phyloP scores from a whole-genome alignment of 2,797 vertebrate species.

The Paedocypris micromegethes region DNA sequence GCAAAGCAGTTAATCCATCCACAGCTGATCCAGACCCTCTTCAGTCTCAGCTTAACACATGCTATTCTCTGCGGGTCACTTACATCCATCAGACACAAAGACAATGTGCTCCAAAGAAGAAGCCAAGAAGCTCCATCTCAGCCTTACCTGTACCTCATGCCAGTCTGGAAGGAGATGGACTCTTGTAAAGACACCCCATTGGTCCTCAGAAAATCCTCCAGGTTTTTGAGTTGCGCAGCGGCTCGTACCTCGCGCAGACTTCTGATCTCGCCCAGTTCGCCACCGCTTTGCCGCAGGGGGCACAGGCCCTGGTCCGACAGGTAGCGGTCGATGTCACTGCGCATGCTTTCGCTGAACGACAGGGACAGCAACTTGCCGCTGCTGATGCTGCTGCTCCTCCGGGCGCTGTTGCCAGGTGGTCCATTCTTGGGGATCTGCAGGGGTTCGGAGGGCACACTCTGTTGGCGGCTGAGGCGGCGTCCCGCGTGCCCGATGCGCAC shows the following conservation, averaged over 20 bases:
- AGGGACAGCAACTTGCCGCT: slow-evolving; percentile 78
- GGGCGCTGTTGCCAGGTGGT: slow-evolving; percentile 52
- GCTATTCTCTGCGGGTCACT: slow-evolving; percentile 35
- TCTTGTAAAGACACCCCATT: slow-evolving; percentile 83
- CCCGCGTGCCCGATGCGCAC: slow-evolving; percentile 44
- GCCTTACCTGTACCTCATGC: slow-evolving; percentile 91
- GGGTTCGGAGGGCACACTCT: slow-evolving; percentile 55
- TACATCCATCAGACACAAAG: slow-evolving; percentile 9
- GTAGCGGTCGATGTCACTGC: slow-evolving; percentile 79
- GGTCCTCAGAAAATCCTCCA: slow-evolving; percentile 88
- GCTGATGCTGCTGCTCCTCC: slow-evolving; percentile 62
- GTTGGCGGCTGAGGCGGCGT: slow-evolving; percentile 52
- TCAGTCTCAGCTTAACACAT: slow-evolving; percentile 29
- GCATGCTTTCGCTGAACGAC: slow-evolving; percentile 83
- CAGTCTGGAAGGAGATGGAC: slow-evolving; percentile 72
- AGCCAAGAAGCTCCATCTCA: not conserved
- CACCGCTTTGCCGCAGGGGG: slow-evolving; percentile 67
- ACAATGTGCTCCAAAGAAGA: slow-evolving; percentile 1
- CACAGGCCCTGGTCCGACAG: slow-evolving; percentile 80
- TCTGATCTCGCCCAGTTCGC: slow-evolving; percentile 73
- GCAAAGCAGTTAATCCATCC: slow-evolving; percentile 42
- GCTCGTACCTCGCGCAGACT: slow-evolving; percentile 80
- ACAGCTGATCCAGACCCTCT: slow-evolving; percentile 10
- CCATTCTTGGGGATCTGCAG: slow-evolving; percentile 60
- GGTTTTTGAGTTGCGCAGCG: slow-evolving; percentile 81